Percentiles rank a stretch among this genome's conserved stretches.
These are phyloP conservation scores for Caerostris darwini DNA, from an alignment of 1,140 invertebrate species.

Conservation along the genomic window DNA sequence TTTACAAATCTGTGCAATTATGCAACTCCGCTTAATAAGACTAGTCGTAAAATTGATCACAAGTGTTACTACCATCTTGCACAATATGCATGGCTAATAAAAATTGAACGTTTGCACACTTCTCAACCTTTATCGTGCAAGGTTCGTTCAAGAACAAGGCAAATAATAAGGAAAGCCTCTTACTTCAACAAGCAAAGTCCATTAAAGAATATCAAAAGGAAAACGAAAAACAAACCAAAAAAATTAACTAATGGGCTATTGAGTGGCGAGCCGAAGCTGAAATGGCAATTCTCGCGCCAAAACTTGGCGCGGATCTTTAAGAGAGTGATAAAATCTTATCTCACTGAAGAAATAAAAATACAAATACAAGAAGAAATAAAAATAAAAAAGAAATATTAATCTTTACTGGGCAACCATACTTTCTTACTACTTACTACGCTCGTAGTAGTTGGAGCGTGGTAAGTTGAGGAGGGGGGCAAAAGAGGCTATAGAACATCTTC, in stretches of 20 bases:
- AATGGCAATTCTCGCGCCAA: slow-evolving; percentile 15
- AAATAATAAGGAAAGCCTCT: background rate
- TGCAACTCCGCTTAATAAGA: too few species aligned
- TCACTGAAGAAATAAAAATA: background rate
- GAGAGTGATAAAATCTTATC: slow-evolving; percentile 38
- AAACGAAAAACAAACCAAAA: background rate
- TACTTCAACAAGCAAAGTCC: background rate
- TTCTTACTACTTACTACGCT: slow-evolving; percentile 67
- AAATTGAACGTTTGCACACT: too few species aligned
- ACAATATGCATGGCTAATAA: too few species aligned
- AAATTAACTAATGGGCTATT: background rate
- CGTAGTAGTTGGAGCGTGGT: slow-evolving; percentile 67
- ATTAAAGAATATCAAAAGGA: background rate
- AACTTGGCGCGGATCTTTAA: slow-evolving; percentile 42
- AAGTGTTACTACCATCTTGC: too few species aligned
- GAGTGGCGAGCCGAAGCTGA: background rate
- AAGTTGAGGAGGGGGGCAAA: slow-evolving; percentile 1
- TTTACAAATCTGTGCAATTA: too few species aligned
- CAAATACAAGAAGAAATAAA: background rate
- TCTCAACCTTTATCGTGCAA: background rate
- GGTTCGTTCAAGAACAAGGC: background rate
- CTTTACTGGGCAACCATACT: slow-evolving; percentile 47
- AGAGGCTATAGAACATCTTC: slow-evolving; percentile 47
- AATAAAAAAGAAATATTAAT: slow-evolving; percentile 32
- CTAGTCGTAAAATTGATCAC: too few species aligned